phyloP scores from a whole-genome alignment of 2,888 invertebrate species.

The Orthosia gothica region DNA sequence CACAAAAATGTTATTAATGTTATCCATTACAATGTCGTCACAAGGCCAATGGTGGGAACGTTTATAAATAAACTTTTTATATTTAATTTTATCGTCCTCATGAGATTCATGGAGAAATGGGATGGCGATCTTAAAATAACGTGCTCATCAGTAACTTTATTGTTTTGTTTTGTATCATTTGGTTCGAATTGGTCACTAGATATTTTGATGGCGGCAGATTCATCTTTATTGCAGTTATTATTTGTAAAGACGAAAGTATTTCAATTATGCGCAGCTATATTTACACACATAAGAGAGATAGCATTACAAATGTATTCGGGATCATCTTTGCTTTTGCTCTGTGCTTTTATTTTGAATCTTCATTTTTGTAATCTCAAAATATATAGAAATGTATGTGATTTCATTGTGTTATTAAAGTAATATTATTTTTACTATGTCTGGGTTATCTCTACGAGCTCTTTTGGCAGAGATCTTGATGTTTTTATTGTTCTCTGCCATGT shows the following conservation, averaged over 20 bases:
- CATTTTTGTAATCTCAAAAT: neutral
- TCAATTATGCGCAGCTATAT: neutral
- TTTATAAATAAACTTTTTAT: slow-evolving; percentile 56
- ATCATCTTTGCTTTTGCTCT: too few species aligned
- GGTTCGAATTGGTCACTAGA: neutral
- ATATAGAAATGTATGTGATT: neutral
- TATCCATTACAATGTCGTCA: slow-evolving; percentile 57
- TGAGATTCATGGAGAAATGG: slow-evolving; percentile 53
- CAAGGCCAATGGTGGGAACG: slow-evolving; percentile 63
- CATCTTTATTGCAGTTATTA: neutral
- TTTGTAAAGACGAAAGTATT: neutral
- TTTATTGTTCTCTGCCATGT: slow-evolving; percentile 41
- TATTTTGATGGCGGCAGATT: neutral
- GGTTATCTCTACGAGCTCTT: slow-evolving; percentile 27
- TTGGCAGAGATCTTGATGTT: slow-evolving; percentile 53
- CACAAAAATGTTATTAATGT: slow-evolving; percentile 50
- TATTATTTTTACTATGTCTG: slow-evolving; percentile 29
- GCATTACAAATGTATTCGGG: neutral
- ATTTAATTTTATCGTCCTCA: slow-evolving; percentile 48
- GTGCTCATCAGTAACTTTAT: slow-evolving; percentile 5
- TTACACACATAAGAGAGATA: neutral
- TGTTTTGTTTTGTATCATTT: slow-evolving; percentile 24
- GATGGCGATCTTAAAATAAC: slow-evolving; percentile 51
- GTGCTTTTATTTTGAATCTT: neutral
- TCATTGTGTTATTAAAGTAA: slow-evolving; percentile 12